Percentiles rank a stretch among this genome's conserved stretches.
Conservation (phyloP, 2,113 vertebrate genomes). For the Caranx melampygus region DNA sequence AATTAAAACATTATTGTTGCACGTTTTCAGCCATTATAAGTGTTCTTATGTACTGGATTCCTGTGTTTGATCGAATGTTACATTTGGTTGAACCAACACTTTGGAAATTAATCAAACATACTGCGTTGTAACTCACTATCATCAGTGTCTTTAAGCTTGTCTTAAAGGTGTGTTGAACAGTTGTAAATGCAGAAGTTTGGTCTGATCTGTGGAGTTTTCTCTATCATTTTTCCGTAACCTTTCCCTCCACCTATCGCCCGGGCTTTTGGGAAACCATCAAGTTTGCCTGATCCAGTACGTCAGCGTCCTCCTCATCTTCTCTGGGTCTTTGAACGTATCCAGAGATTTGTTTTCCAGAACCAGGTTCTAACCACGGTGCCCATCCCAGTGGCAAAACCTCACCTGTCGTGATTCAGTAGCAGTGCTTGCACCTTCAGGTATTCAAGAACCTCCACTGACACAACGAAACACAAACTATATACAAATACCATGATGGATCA, state of each 20-base stretch:
- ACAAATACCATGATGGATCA: too few relatives aligned
- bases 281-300: slow-evolving; percentile 95
- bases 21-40: too few relatives aligned
- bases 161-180: neutral
- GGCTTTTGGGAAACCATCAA: slow-evolving; percentile 97
- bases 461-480: too few relatives aligned
- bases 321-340: slow-evolving; percentile 92
- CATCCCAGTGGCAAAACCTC: slow-evolving; percentile 83
- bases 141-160: neutral
- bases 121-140: neutral
- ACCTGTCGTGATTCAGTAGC: slow-evolving; percentile 80
- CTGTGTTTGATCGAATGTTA: too few relatives aligned
- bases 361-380: slow-evolving; percentile 88
- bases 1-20: too few relatives aligned
- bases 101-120: too few relatives aligned
- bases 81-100: too few relatives aligned
- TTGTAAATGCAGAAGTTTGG: neutral
- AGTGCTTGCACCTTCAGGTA: neutral
- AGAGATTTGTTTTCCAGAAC: slow-evolving; percentile 93
- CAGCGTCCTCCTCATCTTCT: slow-evolving; percentile 93
- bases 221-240: slow-evolving; percentile 83
- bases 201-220: neutral
- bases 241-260: slow-evolving; percentile 87
- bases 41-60: too few relatives aligned
- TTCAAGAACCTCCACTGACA: neutral